Evolutionary conservation across 2,888 invertebrate species (phyloP).

Genomic region (Lasius fuliginosus): DNA sequence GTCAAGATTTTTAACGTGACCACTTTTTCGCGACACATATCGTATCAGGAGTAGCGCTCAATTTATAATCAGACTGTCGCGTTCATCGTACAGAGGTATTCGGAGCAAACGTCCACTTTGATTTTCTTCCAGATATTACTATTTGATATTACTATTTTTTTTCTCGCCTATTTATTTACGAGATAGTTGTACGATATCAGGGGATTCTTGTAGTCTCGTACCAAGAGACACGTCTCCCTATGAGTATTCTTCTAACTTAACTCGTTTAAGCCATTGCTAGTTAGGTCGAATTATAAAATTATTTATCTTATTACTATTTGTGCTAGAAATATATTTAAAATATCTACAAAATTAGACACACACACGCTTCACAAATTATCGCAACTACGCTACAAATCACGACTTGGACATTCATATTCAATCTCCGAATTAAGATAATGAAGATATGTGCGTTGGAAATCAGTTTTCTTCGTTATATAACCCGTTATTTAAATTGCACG

Average conservation of each 20-base stretch:
- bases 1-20: background rate
- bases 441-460: background rate
- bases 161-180: too few relatives aligned
- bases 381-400: conserved; percentile 15
- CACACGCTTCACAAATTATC: background rate
- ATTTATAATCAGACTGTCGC: background rate
- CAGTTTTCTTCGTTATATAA: conserved; percentile 8
- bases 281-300: too few relatives aligned
- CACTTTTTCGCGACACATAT: background rate
- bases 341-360: background rate
- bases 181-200: too few relatives aligned
- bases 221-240: too few relatives aligned
- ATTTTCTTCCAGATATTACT: background rate
- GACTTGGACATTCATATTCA: conserved; percentile 3
- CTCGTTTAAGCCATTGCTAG: too few relatives aligned
- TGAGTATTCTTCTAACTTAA: too few relatives aligned
- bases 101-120: background rate
- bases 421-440: conserved; percentile 2
- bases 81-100: background rate
- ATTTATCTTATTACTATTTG: background rate
- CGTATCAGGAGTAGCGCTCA: background rate
- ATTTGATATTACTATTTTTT: too few relatives aligned
- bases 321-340: background rate
- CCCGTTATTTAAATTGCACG: conserved; percentile 27
- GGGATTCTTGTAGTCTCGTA: too few relatives aligned